Evolutionary conservation across 2,797 vertebrate species (phyloP), one percentile per base, ranked within the genome.

Genomic region (Zalophus californianus): DNA sequence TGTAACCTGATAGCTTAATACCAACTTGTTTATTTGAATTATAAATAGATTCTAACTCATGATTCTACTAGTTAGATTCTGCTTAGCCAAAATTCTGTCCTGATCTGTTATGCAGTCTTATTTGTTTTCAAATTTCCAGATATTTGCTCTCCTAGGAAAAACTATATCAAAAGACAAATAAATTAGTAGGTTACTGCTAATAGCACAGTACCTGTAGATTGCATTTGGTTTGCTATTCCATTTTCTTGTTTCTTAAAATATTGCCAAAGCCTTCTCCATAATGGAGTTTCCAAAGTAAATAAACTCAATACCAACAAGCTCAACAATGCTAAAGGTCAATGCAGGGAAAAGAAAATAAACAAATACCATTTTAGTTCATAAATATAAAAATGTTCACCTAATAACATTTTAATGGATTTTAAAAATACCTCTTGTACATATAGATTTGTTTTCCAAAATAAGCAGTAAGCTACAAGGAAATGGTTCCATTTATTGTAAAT

Each of bases 321-420:
- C 82, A 93, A 89, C 32, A 79, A 62, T 62, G 13, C 8, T 92
- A 95, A 97, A 96, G 85, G 35, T 84, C 87, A 95, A 35, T 21
- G n/a, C 20, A 95, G 6, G 58, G 32, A 58, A 92, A 23, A 9
- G 4, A 91, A 38, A 83, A 66, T 1, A 80, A 86, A 86, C 9
- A 96, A 48, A 8, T 38, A n/a, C 9, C 58, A 79, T 56, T 73
- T 95, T 73, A 91, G 52, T 56, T 79, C 58, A 83, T 62, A 92
- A 96, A 90, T 68, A 83, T 54, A 52, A 83, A 48, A 56, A 35
- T 83, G 60, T 91, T 41, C 12, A 96, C 50, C 0, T 15, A 95
- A 52, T 18, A 58, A 54, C 29, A 85, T 21, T 8, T 58, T 41
- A 1, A 3, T 48, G 3, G 48, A 89, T 16, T 64, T 91, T 91